These are phyloP conservation scores for Chromis chromis DNA, from an alignment of 2,797 vertebrate genomes.

Conservation along the genomic window DNA sequence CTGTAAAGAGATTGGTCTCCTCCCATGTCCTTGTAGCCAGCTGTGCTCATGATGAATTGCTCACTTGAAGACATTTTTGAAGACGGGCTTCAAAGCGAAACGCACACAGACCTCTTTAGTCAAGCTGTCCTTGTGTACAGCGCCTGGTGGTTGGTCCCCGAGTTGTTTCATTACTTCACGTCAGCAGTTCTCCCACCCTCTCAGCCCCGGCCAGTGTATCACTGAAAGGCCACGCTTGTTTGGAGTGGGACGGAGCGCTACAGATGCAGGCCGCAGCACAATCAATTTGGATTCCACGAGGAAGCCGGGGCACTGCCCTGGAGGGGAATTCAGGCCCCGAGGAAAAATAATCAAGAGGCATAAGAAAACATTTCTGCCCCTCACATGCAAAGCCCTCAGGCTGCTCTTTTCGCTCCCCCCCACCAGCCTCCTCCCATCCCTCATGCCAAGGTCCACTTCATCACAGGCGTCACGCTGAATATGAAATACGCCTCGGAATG, in stretches of 20 bases:
- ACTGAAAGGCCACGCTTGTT: conserved; percentile 62
- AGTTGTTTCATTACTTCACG: conserved; percentile 42
- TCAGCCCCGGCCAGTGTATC: background rate
- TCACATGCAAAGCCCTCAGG: conserved; percentile 37
- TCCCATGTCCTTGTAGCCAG: background rate
- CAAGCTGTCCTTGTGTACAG: conserved; percentile 17
- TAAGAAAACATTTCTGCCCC: conserved; percentile 52
- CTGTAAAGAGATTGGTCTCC: conserved; percentile 3
- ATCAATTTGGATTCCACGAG: conserved; percentile 53
- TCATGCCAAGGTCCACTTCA: conserved; percentile 23
- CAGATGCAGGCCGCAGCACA: conserved; percentile 40
- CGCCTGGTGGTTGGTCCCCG: conserved; percentile 7
- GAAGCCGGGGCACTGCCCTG: conserved; percentile 44
- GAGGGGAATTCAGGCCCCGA: conserved; percentile 45
- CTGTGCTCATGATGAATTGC: conserved; percentile 28
- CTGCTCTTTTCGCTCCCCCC: conserved; percentile 18
- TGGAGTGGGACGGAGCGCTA: conserved; percentile 13
- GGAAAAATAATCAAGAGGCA: conserved; percentile 60
- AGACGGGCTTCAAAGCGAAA: conserved; percentile 30
- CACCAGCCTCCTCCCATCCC: conserved; percentile 7
- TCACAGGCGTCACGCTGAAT: conserved; percentile 32
- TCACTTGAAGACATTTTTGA: conserved; percentile 2
- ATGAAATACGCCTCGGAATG: conserved; percentile 51
- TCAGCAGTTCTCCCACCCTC: conserved; percentile 13
- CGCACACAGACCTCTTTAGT: conserved; percentile 23